These are phyloP conservation scores for Luffia ferchaultella DNA, from an alignment of 2,888 invertebrate genomes.

Conservation along the genomic window DNA sequence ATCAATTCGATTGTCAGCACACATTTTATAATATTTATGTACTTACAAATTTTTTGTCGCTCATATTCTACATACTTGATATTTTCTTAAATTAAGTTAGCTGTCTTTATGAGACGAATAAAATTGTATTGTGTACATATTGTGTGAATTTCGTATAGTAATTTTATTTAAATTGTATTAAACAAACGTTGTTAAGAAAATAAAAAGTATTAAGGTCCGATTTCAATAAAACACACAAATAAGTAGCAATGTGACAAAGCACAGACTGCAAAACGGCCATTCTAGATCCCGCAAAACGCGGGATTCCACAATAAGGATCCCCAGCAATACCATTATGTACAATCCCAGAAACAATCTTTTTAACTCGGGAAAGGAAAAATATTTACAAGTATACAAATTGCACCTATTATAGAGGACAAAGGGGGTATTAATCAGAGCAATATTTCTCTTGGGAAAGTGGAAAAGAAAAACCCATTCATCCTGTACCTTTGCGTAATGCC, in stretches of 20 bases:
- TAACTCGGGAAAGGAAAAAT: neutral
- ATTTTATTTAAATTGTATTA: too few species aligned
- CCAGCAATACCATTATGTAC: neutral
- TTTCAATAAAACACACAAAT: neutral
- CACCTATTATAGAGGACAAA: slow-evolving; percentile 6
- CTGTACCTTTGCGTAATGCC: neutral
- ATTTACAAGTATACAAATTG: slow-evolving; percentile 6
- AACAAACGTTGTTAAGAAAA: too few species aligned
- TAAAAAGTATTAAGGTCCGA: too few species aligned
- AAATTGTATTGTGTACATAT: too few species aligned
- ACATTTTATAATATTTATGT: too few species aligned
- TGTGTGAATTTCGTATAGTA: too few species aligned
- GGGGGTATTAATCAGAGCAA: slow-evolving; percentile 5
- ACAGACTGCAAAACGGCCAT: neutral
- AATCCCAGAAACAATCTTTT: neutral
- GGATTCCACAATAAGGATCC: neutral
- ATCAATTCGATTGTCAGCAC: too few species aligned
- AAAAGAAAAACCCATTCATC: neutral
- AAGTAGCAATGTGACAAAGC: neutral
- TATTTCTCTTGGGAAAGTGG: neutral
- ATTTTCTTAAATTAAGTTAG: too few species aligned
- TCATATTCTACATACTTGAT: too few species aligned
- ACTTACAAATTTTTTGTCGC: too few species aligned
- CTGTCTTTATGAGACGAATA: too few species aligned
- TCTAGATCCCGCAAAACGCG: neutral